phyloP scores from a whole-genome alignment of 2,113 vertebrate genomes.

The Alexandromys fortis region DNA sequence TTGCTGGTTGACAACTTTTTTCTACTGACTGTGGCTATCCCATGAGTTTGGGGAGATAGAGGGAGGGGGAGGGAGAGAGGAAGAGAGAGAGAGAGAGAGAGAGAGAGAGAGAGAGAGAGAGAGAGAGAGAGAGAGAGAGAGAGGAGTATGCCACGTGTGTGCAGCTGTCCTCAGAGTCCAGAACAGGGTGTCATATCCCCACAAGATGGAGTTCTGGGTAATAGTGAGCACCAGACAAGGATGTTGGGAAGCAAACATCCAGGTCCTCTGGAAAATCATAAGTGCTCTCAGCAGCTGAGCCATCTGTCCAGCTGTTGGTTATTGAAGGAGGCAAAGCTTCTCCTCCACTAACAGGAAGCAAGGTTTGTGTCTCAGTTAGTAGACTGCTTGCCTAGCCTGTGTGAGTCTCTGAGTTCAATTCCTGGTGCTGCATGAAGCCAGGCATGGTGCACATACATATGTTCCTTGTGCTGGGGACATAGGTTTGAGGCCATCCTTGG shows the following conservation, averaged over 20 bases:
- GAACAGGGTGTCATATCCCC: neutral
- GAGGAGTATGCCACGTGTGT: neutral
- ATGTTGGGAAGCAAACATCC: neutral
- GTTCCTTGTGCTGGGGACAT: too few species aligned
- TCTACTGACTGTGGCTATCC: neutral
- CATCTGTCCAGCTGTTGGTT: neutral
- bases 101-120: neutral
- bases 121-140: too few species aligned
- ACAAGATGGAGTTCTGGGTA: neutral
- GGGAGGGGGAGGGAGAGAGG: neutral
- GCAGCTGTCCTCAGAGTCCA: neutral
- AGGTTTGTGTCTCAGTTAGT: neutral
- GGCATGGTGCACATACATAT: neutral
- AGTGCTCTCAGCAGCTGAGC: neutral
- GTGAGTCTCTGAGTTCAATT: neutral
- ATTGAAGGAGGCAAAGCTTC: neutral
- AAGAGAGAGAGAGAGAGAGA: too few species aligned
- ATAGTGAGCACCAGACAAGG: neutral
- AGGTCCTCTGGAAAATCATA: neutral
- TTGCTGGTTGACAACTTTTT: neutral
- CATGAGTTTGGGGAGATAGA: neutral
- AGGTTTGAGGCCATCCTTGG: neutral
- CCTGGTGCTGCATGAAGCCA: neutral
- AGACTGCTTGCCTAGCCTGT: neutral
- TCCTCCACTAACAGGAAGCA: neutral